A percentile compares a stretch with the other conserved stretches of the same genome.
These are phyloP conservation scores for Caenorhabditis sinica DNA, from an alignment of 2,888 invertebrate genomes.

Conservation along the genomic window DNA sequence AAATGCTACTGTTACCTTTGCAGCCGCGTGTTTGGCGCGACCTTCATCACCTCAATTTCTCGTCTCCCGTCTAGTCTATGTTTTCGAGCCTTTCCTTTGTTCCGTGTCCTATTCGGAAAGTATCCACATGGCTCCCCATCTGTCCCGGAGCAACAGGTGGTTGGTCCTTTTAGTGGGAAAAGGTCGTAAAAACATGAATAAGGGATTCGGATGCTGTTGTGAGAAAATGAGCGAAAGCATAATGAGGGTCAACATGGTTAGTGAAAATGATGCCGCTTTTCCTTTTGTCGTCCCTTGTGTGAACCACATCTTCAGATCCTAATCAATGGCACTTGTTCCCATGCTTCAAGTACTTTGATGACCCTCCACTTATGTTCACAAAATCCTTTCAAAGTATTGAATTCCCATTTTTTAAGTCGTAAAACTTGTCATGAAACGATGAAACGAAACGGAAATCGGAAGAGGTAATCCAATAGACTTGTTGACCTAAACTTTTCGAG, in stretches of 20 bases:
- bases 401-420: slow-evolving; percentile 15
- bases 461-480: slow-evolving; percentile 2
- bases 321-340: slow-evolving; percentile 24
- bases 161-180: slow-evolving; percentile 28
- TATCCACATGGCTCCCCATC: slow-evolving; percentile 40
- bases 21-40: slow-evolving; percentile 2
- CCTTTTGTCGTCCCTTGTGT: background rate
- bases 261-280: slow-evolving; percentile 9
- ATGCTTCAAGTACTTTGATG: slow-evolving; percentile 30
- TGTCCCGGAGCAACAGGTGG: slow-evolving; percentile 56
- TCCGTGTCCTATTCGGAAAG: slow-evolving; percentile 6
- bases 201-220: slow-evolving; percentile 13
- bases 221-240: slow-evolving; percentile 39
- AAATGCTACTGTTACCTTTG: slow-evolving; percentile 9
- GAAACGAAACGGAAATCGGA: background rate
- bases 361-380: background rate
- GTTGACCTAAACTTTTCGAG: slow-evolving; percentile 18
- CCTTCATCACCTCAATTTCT: slow-evolving; percentile 23
- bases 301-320: slow-evolving; percentile 14
- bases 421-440: background rate
- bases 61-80: background rate
- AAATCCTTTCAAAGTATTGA: slow-evolving; percentile 10
- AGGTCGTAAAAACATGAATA: slow-evolving; percentile 58
- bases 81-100: slow-evolving; percentile 46
- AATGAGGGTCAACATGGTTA: background rate